Evolutionary conservation across 2,888 invertebrate species (phyloP), one percentile per base, ranked within the genome.

Genomic region (Drosophila anomalata): DNA sequence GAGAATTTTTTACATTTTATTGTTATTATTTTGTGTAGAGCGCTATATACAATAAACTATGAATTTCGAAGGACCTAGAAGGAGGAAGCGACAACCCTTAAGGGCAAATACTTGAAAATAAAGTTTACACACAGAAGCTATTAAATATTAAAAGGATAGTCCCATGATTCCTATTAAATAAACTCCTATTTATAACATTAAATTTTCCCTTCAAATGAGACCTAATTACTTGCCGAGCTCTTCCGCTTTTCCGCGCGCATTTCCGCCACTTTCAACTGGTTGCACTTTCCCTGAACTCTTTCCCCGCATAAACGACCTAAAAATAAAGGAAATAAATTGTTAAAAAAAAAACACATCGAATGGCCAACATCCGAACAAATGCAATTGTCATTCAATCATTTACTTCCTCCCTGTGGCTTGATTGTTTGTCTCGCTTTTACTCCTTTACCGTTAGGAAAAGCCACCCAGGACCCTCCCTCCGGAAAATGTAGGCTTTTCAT

Each of bases 21-120:
- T 83, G 84, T 78, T 83, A 76, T 83, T 76, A 80, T 83, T 80
- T 83, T 29, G 29, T 29, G 29, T 2, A 29, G 9, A 29, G 29
- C 29, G 29, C 29, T 29, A 9, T 9, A 29, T 29, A 29, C 58
- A 48, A 62, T 39, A 55, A 65, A 65, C 26, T 33, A 55, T 65
- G 36, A n/a, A 36, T 55, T 54, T 53, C 24, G 31, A 17, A 61
- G 54, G 55, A 65, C 17, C 44, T 17, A 17, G 1, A 17, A 50
- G 47, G 36, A 41, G 36, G 65, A 42, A 17, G 1, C 17, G 17
- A 17, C 17, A 17, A 17, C 17, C 31, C 17, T 20, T 60, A n/a
- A 70, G 61, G 56, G 63, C 22, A 52, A 39, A 42, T 24, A 12
- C 31, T 47, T 42, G 1, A 26, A 26, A 29, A 29, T 29, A 29